Evolutionary conservation across 30 jellyfish, hydroid and myxozoan species (phyloP).

Genomic region (Phacellophora camtschatica): DNA sequence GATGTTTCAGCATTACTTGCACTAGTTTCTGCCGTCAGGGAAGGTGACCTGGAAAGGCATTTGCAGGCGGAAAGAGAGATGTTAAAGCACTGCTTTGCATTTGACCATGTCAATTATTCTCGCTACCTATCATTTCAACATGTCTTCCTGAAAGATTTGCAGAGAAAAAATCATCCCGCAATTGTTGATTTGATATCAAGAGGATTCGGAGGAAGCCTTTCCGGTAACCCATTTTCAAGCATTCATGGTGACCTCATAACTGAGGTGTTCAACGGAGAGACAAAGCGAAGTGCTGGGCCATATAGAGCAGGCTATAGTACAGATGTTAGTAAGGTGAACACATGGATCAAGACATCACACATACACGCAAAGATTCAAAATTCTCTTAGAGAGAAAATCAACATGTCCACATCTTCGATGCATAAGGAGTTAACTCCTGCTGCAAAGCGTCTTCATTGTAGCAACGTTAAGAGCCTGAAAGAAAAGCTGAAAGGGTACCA

Average conservation of each 20-base stretch:
- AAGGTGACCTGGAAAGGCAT: slow-evolving; percentile 9
- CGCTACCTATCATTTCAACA: slow-evolving; percentile 29
- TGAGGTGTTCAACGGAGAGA: slow-evolving; percentile 15
- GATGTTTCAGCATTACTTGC: slow-evolving; percentile 35
- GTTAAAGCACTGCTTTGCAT: slow-evolving; percentile 30
- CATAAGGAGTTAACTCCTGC: slow-evolving; percentile 24
- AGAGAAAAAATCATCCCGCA: background rate
- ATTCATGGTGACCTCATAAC: slow-evolving; percentile 47
- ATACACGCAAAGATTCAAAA: slow-evolving; percentile 20
- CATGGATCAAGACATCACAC: slow-evolving; percentile 31
- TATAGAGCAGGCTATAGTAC: slow-evolving; percentile 36
- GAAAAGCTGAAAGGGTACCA: slow-evolving; percentile 18
- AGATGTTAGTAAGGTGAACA: slow-evolving; percentile 8
- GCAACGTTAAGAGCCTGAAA: slow-evolving; percentile 10
- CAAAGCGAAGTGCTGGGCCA: slow-evolving; percentile 30
- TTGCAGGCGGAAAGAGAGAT: slow-evolving; percentile 28
- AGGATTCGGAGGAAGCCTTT: slow-evolving; percentile 20
- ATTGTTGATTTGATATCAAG: background rate
- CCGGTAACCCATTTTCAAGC: slow-evolving; percentile 11
- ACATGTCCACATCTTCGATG: slow-evolving; percentile 19
- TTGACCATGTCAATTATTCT: slow-evolving; percentile 23
- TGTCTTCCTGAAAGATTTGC: slow-evolving; percentile 15
- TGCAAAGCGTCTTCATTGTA: background rate
- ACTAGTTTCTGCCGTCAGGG: slow-evolving; percentile 19
- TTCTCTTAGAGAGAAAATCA: slow-evolving; percentile 19